These are phyloP conservation scores for Caenorhabditis sp. DNA, from an alignment of 2,888 invertebrate genomes.

Conservation along the genomic window DNA sequence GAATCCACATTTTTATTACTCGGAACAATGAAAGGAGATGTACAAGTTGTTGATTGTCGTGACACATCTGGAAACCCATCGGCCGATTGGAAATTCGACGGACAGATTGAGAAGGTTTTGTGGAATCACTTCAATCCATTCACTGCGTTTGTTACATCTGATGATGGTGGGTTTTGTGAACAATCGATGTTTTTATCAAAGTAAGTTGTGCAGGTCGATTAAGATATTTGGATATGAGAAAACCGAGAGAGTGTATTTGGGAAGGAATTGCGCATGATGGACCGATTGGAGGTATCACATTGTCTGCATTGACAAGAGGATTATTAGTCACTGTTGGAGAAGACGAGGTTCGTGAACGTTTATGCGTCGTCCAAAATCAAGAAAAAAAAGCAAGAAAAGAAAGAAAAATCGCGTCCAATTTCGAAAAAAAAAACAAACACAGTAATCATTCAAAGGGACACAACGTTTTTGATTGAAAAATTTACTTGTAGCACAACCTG, in stretches of 20 bases:
- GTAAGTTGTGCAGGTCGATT: constrained; percentile 9
- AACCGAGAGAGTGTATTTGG: constrained; percentile 50
- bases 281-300: constrained; percentile 51
- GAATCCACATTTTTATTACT: constrained; percentile 84
- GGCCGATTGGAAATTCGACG: constrained; percentile 78
- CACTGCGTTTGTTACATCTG: constrained; percentile 78
- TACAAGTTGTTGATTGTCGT: constrained; percentile 55
- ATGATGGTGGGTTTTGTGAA: constrained; percentile 58
- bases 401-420: too few relatives aligned
- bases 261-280: constrained; percentile 58
- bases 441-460: too few relatives aligned
- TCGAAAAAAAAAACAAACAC: too few relatives aligned
- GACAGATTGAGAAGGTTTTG: constrained; percentile 85
- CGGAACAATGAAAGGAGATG: constrained; percentile 82
- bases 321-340: constrained; percentile 60
- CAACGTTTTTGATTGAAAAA: too few relatives aligned
- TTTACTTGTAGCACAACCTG: too few relatives aligned
- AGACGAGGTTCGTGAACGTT: constrained; percentile 49
- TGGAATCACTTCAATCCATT: constrained; percentile 86
- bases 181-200: not conserved
- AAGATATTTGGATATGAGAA: constrained; percentile 61
- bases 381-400: not conserved
- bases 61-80: constrained; percentile 38
- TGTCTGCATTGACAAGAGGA: constrained; percentile 52
- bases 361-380: too few relatives aligned